phyloP scores from a whole-genome alignment of 1,140 invertebrate genomes.

The Tetraneura akinire region DNA sequence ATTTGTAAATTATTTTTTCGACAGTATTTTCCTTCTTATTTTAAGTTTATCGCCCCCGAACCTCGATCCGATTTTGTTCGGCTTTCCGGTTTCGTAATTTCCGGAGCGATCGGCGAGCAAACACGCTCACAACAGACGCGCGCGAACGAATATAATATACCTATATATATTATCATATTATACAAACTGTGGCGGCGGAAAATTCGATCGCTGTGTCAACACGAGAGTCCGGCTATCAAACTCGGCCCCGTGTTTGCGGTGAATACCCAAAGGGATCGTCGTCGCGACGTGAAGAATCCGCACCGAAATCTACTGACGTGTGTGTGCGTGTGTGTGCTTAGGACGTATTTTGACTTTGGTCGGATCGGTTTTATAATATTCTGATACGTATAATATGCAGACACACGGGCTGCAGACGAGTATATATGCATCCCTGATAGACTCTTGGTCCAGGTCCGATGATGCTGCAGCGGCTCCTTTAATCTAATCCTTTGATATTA shows the following conservation, averaged over 20 bases:
- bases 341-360: not conserved
- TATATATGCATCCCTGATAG: not conserved
- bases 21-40: too few relatives aligned
- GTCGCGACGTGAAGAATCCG: not conserved
- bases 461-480: too few relatives aligned
- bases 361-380: not conserved
- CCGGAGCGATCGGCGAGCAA: conserved; percentile 25
- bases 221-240: not conserved
- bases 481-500: not conserved
- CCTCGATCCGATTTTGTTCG: conserved; percentile 43
- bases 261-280: conserved; percentile 31
- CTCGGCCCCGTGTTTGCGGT: not conserved
- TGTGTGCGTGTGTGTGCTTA: too few relatives aligned
- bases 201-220: conserved; percentile 34
- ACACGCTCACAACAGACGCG: not conserved
- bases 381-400: too few relatives aligned
- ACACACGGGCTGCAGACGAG: too few relatives aligned
- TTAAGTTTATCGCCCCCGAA: too few relatives aligned
- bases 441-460: not conserved
- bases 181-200: not conserved
- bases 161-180: too few relatives aligned
- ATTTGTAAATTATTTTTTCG: too few relatives aligned
- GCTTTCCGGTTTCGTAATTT: conserved; percentile 48
- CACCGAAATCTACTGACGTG: not conserved
- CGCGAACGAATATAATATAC: too few relatives aligned